A percentile compares a stretch with the other conserved stretches of the same genome.
These are phyloP conservation scores for Sula dactylatra DNA, from an alignment of 2,113 vertebrate genomes.

Conservation along the genomic window DNA sequence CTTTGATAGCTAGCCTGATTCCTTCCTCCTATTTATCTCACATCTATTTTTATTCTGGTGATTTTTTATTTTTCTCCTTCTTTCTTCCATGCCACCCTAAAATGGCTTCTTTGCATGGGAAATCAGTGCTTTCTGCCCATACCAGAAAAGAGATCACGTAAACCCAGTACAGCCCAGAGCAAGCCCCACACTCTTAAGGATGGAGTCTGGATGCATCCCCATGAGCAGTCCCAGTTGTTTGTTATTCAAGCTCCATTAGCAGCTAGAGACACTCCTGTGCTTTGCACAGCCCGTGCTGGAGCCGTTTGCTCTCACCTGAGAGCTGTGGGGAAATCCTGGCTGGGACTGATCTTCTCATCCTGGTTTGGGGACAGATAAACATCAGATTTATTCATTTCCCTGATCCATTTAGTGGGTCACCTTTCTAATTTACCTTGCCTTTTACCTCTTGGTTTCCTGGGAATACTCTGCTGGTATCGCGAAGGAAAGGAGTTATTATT, in stretches of 20 bases:
- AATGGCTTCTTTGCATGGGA: background rate
- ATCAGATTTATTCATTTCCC: background rate
- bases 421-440: background rate
- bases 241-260: background rate
- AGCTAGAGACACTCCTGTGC: background rate
- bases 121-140: background rate
- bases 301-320: background rate
- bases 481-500: background rate
- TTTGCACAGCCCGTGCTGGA: background rate
- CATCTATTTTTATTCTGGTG: background rate
- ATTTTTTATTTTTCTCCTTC: background rate
- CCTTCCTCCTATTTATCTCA: background rate
- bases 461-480: background rate
- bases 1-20: background rate
- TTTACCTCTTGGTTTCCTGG: background rate
- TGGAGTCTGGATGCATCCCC: background rate
- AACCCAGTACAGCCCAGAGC: background rate
- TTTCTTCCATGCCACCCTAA: background rate
- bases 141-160: background rate
- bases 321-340: background rate
- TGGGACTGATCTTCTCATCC: background rate
- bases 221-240: background rate
- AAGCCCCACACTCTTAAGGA: background rate
- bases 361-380: background rate
- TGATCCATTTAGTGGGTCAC: background rate